Base-by-base conservation (phyloP, 2,797 vertebrate genomes). In the Tapirus indicus region DNA sequence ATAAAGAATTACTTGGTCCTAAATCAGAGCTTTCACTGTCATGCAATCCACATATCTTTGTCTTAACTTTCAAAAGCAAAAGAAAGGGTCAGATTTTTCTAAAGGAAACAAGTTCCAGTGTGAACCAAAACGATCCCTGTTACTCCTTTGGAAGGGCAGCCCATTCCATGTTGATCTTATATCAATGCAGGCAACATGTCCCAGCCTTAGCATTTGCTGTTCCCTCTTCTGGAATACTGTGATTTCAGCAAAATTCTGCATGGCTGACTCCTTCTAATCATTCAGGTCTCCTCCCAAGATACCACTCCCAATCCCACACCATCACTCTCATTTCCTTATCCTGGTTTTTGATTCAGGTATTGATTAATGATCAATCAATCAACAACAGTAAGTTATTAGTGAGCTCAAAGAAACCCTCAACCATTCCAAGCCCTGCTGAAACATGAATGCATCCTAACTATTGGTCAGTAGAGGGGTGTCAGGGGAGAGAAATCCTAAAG, bases 1-100 rank as follows among this genome's bases (percentile, higher is more conserved):
- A 64, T 27, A 93, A 86, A 78, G 7, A 92, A 72, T 89, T 68
- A 62, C 6, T 91, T 18, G 10, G 54, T 23, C 38, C 38, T 85
- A 78, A 96, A 82, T 75, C 58, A 66, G 78, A 47, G 38, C 47
- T 75, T 83, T 78, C 74, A 58, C 21, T 72, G 32, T 80, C 62
- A 77, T 58, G 78, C 41, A 82, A 35, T 64, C 21, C 32, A 71
- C 9, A 44, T 72, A 68, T 35, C 49, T 35, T 91, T 93, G 29
- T 25, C 60, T 78, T 91, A 91, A 92, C 60, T 85, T 95, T 82
- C n/a, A 52, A 56, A 93, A 79, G 69, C 71, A 74, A 89, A 87
- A 75, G 54, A 44, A 75, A 68, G 47, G 79, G 29, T 88, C 21
- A 66, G 32, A 14, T 52, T 69, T n/a, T 93, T 89, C 62, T 58